Evolutionary conservation across 2,113 vertebrate genomes (phyloP).

Genomic region (Dromas ardeola): DNA sequence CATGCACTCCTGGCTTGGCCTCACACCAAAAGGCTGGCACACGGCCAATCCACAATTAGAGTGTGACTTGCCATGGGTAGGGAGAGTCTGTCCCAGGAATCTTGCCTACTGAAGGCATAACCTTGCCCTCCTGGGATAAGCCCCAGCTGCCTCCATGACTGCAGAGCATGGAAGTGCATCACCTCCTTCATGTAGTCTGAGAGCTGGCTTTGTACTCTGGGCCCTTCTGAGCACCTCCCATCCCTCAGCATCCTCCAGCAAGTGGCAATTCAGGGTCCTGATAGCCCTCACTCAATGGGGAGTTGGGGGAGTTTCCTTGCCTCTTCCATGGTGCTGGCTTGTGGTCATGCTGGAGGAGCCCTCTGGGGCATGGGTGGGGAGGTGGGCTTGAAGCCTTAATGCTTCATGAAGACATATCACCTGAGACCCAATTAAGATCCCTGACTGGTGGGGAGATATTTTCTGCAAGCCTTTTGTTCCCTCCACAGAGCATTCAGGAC

Average conservation of each 20-base stretch:
- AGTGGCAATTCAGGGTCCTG: too few species aligned
- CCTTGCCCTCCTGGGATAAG: not conserved
- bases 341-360: not conserved
- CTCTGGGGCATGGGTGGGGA: not conserved
- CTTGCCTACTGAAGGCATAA: not conserved
- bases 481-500: not conserved
- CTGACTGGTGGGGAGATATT: not conserved
- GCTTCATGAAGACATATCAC: not conserved
- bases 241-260: too few species aligned
- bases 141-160: not conserved
- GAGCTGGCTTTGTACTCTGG: not conserved
- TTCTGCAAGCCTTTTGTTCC: not conserved
- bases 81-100: not conserved
- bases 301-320: not conserved
- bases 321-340: not conserved
- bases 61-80: rapidly evolving
- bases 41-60: not conserved
- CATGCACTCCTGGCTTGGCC: not conserved
- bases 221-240: too few species aligned
- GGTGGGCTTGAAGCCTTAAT: not conserved
- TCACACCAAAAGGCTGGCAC: not conserved
- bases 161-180: not conserved
- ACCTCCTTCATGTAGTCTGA: not conserved
- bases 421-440: not conserved
- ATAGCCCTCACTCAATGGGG: not conserved